Base-by-base conservation (phyloP, 1,140 invertebrate species). In the Trachymyrmex septentrionalis region DNA sequence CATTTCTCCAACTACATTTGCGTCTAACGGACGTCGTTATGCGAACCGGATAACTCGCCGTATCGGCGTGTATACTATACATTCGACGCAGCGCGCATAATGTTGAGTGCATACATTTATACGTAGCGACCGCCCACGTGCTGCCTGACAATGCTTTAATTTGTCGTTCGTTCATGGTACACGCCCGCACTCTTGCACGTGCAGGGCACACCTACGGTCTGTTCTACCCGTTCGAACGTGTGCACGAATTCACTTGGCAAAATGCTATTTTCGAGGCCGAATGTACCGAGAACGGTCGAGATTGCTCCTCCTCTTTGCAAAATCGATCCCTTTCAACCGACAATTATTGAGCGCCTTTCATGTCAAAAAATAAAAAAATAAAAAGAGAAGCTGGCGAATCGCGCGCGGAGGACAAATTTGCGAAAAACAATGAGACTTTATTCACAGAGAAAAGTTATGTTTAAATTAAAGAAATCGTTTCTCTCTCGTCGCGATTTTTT, bases 51-150 rank as follows among this genome's bases (percentile, higher is more conserved):
- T 38, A 9, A 50, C 72, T 77, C 57, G 64, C 16, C 55, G 7
- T 66, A 48, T 19, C 30, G 30, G 16, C 81, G 66, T 21, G 73
- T 59, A 73, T 53, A 21, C 86, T 59, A 73, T 53, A 21, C 86
- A 48, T 53, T 50, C 55, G 27, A 55, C 63, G 66, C 53, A 38
- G 27, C 38, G 63, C 72, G 78, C 55, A 76, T 86, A 89, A 87
- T 55, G 82, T 81, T 67, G 85, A 82, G 77, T 64, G 87, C 85
- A 86, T 88, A 80, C 66, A 88, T 87, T 84, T 44, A 44, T 44
- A 92, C 82, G 38, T 61, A 84, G 82, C 86, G 38, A 82, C 69
- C 87, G 90, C 87, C 91, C 92, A 89, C 86, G 86, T 91, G 86
- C 82, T 57, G 67, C 14, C 16, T 53, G 44, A 82, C 78, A 66